Percentiles rank a stretch among this genome's conserved stretches.
These are phyloP conservation scores for Drosophila multiciliata DNA, from an alignment of 2,888 invertebrate species.

Conservation along the genomic window DNA sequence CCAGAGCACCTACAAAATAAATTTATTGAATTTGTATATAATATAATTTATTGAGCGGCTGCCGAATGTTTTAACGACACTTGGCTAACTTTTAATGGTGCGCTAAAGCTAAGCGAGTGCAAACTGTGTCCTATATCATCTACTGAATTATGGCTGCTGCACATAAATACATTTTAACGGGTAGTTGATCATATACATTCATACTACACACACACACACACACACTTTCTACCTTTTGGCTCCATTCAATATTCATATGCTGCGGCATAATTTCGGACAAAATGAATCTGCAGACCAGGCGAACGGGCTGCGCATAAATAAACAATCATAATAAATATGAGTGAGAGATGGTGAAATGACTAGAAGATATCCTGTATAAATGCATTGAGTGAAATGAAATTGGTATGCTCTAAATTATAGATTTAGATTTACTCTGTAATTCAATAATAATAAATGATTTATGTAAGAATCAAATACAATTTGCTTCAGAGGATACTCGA, in stretches of 20 bases:
- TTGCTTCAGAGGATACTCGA: too few species aligned
- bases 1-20: slow-evolving; percentile 3
- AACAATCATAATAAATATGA: slow-evolving; percentile 12
- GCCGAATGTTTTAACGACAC: slow-evolving; percentile 43
- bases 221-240: slow-evolving; percentile 1
- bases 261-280: slow-evolving; percentile 50
- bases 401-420: neutral
- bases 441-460: too few species aligned
- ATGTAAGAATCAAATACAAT: neutral
- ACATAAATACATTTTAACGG: slow-evolving; percentile 11
- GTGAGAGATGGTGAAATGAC: neutral
- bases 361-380: neutral
- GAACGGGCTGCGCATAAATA: slow-evolving; percentile 46
- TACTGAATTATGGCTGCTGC: slow-evolving; percentile 8
- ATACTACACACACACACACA: slow-evolving; percentile 1
- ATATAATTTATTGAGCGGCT: slow-evolving; percentile 10
- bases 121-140: slow-evolving; percentile 2
- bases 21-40: slow-evolving; percentile 4
- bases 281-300: slow-evolving; percentile 38
- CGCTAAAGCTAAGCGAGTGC: slow-evolving; percentile 6
- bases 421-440: neutral
- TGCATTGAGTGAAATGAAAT: neutral
- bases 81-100: slow-evolving; percentile 45
- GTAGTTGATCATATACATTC: neutral
- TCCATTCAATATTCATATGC: slow-evolving; percentile 53